These are phyloP conservation scores for Clarias laeviceps DNA, from an alignment of 2,797 vertebrate genomes.

Conservation along the genomic window DNA sequence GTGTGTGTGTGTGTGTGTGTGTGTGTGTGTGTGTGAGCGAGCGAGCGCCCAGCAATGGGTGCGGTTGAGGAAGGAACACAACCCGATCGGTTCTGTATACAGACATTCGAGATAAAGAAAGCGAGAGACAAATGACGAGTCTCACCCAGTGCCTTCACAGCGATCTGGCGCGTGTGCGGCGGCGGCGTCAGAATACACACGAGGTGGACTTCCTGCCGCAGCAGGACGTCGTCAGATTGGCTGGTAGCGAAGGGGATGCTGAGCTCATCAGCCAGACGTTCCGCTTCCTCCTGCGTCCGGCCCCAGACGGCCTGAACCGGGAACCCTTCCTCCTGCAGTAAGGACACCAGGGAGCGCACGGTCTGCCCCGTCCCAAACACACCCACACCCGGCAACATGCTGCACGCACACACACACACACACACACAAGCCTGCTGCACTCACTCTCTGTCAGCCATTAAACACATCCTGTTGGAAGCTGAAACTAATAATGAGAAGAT, in stretches of 20 bases:
- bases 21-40: background rate
- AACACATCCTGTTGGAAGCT: slow-evolving; percentile 50
- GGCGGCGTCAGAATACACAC: slow-evolving; percentile 97
- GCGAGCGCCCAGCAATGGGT: background rate
- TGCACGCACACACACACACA: slow-evolving; percentile 65
- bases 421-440: background rate
- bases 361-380: slow-evolving; percentile 96
- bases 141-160: slow-evolving; percentile 95
- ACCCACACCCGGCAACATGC: slow-evolving; percentile 93
- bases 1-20: background rate
- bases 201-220: slow-evolving; percentile 94
- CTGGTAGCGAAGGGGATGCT: slow-evolving; percentile 93
- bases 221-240: slow-evolving; percentile 88
- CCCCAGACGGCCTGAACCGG: slow-evolving; percentile 93
- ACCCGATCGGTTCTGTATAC: slow-evolving; percentile 42
- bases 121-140: background rate
- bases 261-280: slow-evolving; percentile 87
- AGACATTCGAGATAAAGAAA: slow-evolving; percentile 26
- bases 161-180: slow-evolving; percentile 92
- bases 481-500: background rate
- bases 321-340: slow-evolving; percentile 94
- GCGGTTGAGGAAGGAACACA: slow-evolving; percentile 54
- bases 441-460: slow-evolving; percentile 47
- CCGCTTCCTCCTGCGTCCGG: slow-evolving; percentile 90
- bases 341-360: slow-evolving; percentile 87